Evolutionary conservation across 1,140 invertebrate species (phyloP), one percentile per base, ranked within the genome.

Genomic region (Pseudomyrmex sp.): DNA sequence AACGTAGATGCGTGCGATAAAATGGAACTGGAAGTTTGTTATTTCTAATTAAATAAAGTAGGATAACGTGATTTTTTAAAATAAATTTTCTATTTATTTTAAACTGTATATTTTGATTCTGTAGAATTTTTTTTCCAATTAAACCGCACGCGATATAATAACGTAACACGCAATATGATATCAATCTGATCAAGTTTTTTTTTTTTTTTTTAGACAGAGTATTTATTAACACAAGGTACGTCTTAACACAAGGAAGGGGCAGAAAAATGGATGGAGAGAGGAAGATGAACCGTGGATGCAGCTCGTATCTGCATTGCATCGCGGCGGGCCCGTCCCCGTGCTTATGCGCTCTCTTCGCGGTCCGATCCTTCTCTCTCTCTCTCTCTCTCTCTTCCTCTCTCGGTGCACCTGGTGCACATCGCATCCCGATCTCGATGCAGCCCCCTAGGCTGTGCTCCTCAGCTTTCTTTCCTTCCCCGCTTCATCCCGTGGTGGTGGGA

Each of bases 361-460:
- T 79, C 87, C 85, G 77, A 84, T 85, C 82, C 86, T 87, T 85
- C 90, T 80, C 90, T 80, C 90, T 26, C 26, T 26, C 26, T 26
- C 2, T 26, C 26, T 26, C 26, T 26, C 26, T 23, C 23, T 23
- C 23, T 23, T 74, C 86, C 88, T 85, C 90, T 80, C 90, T 80
- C 90, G 85, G 89, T 92, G 91, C 93, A 93, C 93, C 93, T 94
- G 93, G 92, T 92, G 89, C 91, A 84, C 88, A 92, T 92, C 92
- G 54, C 54, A 89, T 91, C 88, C 88, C 82, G 93, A 93, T 93
- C 93, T 92, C 82, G 82, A 82, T 85, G 65, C 65, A 86, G 90
- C 90, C 88, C 59, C 35, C 50, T 54, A 50, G 87, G 91, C 86
- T 85, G 85, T 85, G 85, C 44, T 77, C 82, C 75, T 86, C 54